A percentile compares a stretch with the other conserved stretches of the same genome.
phyloP scores from a whole-genome alignment of 2,797 vertebrate genomes.

The Artibeus jamaicensis region DNA sequence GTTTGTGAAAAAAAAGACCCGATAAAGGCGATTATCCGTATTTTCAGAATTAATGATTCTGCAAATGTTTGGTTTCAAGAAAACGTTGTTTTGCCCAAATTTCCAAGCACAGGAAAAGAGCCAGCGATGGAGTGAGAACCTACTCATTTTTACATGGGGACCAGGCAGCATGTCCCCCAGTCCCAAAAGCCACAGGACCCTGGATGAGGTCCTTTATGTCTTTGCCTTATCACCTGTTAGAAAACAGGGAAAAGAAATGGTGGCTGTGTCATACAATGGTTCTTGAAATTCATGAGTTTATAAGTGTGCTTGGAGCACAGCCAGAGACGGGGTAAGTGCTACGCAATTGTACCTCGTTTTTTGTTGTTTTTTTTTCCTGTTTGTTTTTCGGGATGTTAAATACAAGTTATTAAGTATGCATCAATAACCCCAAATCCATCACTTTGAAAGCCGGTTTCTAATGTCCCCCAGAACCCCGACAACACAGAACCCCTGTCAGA shows the following conservation, averaged over 20 bases:
- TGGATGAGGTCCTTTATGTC: background rate
- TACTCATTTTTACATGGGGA: background rate
- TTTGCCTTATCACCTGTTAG: background rate
- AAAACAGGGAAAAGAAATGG: background rate
- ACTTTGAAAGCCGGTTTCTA: background rate
- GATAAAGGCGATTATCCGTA: background rate
- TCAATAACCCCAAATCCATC: background rate
- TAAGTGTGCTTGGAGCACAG: background rate
- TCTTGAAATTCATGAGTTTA: background rate
- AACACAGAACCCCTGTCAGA: background rate
- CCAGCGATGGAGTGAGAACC: fast-evolving
- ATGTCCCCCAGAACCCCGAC: background rate
- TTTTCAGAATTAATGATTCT: background rate
- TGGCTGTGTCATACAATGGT: background rate
- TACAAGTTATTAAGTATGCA: background rate
- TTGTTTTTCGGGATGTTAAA: background rate
- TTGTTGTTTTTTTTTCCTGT: background rate
- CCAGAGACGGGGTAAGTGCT: fast-evolving
- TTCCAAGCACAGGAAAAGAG: background rate
- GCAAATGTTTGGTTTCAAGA: background rate
- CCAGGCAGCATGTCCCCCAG: background rate
- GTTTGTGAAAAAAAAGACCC: background rate
- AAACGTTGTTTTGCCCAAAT: background rate
- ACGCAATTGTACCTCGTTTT: background rate
- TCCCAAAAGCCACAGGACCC: background rate